Evolutionary conservation across 2,888 invertebrate species (phyloP), one percentile per base, ranked within the genome.

Genomic region (Sesia bembeciformis): DNA sequence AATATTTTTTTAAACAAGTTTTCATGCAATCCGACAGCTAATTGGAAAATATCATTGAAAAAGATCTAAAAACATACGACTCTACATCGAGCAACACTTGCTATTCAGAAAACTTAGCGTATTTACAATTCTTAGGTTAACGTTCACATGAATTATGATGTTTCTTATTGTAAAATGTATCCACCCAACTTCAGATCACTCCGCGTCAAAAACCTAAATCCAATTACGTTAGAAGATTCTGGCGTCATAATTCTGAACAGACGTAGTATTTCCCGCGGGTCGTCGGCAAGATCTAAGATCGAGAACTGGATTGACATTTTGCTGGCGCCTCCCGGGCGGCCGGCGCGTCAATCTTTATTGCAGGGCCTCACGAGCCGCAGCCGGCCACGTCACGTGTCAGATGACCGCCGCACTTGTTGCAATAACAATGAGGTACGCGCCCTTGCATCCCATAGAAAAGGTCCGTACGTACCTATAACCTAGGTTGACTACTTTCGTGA

Each of bases 291-390:
- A 76, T 78, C 81, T 78, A 75, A 83, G 83, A 84, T 78, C 73
- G 73, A 73, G 71, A 75, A 72, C 70, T 69, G 73, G 79, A 85
- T 84, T 84, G 85, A 81, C 85, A 82, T 75, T 80, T 78, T 75
- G 80, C 72, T 65, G 72, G 73, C 64, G 61, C 65, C 66, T 72
- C 75, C 77, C 82, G 67, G 63, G 49, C 40, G 52, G 55, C 54
- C 59, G 57, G 40, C 64, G 62, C 67, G 86, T 86, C 88, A 85
- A 84, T 86, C 84, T 81, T 84, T 82, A 81, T 84, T 83, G 79
- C 72, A 62, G 57, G 60, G 55, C 56, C 62, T 59, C 61, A 52
- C 59, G 61, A 56, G 56, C 59, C 54, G 57, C 8, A 40, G 49
- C 56, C 55, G 55, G 60, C 63, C 59, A 63, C 64, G 66, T 69